Evolutionary conservation across 2,888 invertebrate genomes (phyloP).

Genomic region (Mystacides longicornis): DNA sequence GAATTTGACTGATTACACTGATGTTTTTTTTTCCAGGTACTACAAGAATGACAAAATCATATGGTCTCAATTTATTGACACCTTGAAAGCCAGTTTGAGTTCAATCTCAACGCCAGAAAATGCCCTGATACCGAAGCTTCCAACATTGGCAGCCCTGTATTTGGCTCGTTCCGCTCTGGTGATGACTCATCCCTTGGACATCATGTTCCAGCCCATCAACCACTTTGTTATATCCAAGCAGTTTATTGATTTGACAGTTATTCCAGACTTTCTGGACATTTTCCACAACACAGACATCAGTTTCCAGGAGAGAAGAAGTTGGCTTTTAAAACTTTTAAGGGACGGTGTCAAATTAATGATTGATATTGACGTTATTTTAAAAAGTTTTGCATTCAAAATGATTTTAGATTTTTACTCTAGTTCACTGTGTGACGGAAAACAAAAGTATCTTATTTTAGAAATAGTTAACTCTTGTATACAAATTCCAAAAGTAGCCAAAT

Average conservation of each 20-base stretch:
- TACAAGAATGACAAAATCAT: conserved; percentile 58
- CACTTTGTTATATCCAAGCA: conserved; percentile 72
- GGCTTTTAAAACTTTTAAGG: conserved; percentile 69
- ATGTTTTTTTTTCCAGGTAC: conserved; percentile 35
- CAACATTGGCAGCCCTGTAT: conserved; percentile 59
- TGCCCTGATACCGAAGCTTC: conserved; percentile 39
- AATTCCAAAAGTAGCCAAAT: conserved; percentile 56
- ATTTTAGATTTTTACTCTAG: conserved; percentile 64
- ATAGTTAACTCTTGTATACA: conserved; percentile 55
- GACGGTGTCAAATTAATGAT: conserved; percentile 69
- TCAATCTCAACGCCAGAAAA: conserved; percentile 30
- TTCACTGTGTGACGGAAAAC: conserved; percentile 52
- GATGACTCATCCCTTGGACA: conserved; percentile 65
- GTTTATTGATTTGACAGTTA: conserved; percentile 62
- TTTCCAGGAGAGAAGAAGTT: conserved; percentile 59
- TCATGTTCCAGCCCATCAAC: conserved; percentile 71
- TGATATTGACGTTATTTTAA: conserved; percentile 67
- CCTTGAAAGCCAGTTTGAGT: conserved; percentile 55
- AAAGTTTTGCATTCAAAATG: conserved; percentile 69
- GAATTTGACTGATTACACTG: too few relatives aligned
- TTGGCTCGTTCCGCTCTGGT: conserved; percentile 63
- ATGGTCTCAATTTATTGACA: conserved; percentile 60
- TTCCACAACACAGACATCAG: conserved; percentile 73
- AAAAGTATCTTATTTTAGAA: conserved; percentile 59
- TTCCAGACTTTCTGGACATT: conserved; percentile 84